Evolutionary conservation across 2,797 vertebrate genomes (phyloP), one percentile per base, ranked within the genome.

Genomic region (Darevskia nairensis): DNA sequence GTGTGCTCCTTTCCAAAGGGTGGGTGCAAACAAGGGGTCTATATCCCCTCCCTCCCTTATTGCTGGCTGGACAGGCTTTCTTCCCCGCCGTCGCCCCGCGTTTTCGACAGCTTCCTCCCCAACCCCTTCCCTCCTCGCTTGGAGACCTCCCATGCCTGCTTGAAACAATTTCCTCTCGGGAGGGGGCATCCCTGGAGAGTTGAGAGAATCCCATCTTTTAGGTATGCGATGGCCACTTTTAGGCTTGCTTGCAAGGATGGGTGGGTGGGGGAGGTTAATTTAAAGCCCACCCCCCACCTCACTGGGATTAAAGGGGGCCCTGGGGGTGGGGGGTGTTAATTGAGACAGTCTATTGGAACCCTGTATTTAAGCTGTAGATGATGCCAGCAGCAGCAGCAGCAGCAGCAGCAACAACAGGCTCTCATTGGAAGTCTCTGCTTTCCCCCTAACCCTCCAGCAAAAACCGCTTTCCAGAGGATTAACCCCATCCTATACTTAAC

Each of bases 71-170:
- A 21, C 44, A 35, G 17, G 6, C 9, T 13, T 46, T 55, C 25
- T 9, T n/a, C 32, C 55, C 17, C 15, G 21, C 11, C 6, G 59
- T 23, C 59, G 11, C 10, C 69, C 29, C 4, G 9, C 41, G 29
- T 32, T 44, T 21, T 1, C 13, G 35, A 29, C 25, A 10, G 39
- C 15, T 21, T 8, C 61, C 80, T 32, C 41, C 41, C 39, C 3
- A 27, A 23, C 9, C 13, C 29, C 39, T 61, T 23, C 35, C 11
- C 59, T 13, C 92, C 87, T 76, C 75, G 61, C 86, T 4, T 77
- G 25, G 85, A 83, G 91, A 86, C 68, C 95, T 92, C 94, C 94
- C 92, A 81, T 77, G 29, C 80, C 90, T 89, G 29, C 80, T 89
- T 89, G 61, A 59, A 27, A 11, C 39, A 13, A 17, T 74, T 32